Base-by-base conservation (phyloP, 92 coral and sea anemone species). In the Virgularia gustaviana region DNA sequence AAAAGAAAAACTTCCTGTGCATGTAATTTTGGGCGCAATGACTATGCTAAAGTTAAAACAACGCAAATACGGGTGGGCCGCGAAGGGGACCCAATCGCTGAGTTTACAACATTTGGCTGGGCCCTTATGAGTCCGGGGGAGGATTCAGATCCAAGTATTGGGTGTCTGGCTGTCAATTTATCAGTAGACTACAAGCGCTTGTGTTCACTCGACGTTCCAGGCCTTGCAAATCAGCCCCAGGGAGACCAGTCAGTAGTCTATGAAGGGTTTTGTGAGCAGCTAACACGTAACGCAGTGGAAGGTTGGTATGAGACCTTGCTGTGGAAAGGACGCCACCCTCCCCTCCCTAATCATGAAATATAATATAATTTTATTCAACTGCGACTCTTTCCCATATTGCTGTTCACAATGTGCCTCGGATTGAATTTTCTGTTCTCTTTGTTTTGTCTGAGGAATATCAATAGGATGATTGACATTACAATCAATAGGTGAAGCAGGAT, bases 261-360 rank as follows among this genome's bases (percentile, higher is more conserved):
- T 27, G 59, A 44, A 45, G 85, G 75, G 53, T 65, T 81, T 65
- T 71, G 75, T 2, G 72, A 74, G 24, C 77, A 81, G 42, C 43
- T 80, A 18, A 27, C 76, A 9, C 62, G 85, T 20, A 27, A 73
- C 15, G 47, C 41, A 4, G 32, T 30, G n/a, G 60, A 62, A 39
- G 84, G 79, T 6, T 79, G 84, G 84, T 72, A 79, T 45, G 79
- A 73, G 30, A 80, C 75, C 0, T 55, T 58, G 19, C 55, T 79
- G 55, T 74, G 70, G 9, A 60, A 63, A 62, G 71, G 44, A 32
- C 72, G 84, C 5, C 53, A 79, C 31, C 84, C 71, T 52, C 73
- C 80, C 3, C 39, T 41, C 18, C 65, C 20, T 12, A 15, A 47
- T n/a, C n/a, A n/a, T n/a, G n/a, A n/a, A n/a, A n/a, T n/a, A n/a